Evolutionary conservation across 2,113 vertebrate genomes (phyloP), one percentile per base, ranked within the genome.

Genomic region (Labrus mixtus): DNA sequence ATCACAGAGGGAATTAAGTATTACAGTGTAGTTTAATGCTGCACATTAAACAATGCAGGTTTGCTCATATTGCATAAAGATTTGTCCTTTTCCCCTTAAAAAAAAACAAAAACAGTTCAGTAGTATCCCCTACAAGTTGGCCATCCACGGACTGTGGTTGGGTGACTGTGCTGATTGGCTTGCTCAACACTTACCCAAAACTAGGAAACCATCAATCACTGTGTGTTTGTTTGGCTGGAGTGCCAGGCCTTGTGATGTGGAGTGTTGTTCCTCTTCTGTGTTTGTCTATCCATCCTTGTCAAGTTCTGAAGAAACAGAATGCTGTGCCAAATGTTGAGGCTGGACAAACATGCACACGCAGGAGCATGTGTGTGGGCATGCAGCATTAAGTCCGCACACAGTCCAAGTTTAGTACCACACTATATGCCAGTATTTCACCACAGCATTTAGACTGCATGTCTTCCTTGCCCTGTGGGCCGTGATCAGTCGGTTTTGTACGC

Each of bases 401-500:
- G 54, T 71, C 83, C 74, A 77, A 77, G 77, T 86, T 83, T 90
- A 87, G 83, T 64, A 68, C 68, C 10, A 0, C 63, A 8, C 72
- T 62, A 60, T 62, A 60, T 82, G 82, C 81, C 86, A 90, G 61
- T 23, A 50, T 78, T 55, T 60, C 73, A 78, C 74, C 85, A 58
- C 85, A 84, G 78, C 74, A 81, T 88, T 90, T 85, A 77, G 81
- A 85, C 80, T 76, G 41, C 68, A 50, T 78, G 76, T 80, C 77
- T 79, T 69, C 39, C 62, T 75, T 76, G 58, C 79, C 64, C 81
- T 77, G 77, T 86, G 84, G 76, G 73, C 83, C 50, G 17, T 69
- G 59, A 72, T 87, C 80, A 87, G 68, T 89, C 86, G 89, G 61
- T 72, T 65, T 79, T 85, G 83, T 33, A 87, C 85, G 74, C 89